Evolutionary conservation across 2,113 vertebrate genomes (phyloP).

Genomic region (Sapayoa aenigma): DNA sequence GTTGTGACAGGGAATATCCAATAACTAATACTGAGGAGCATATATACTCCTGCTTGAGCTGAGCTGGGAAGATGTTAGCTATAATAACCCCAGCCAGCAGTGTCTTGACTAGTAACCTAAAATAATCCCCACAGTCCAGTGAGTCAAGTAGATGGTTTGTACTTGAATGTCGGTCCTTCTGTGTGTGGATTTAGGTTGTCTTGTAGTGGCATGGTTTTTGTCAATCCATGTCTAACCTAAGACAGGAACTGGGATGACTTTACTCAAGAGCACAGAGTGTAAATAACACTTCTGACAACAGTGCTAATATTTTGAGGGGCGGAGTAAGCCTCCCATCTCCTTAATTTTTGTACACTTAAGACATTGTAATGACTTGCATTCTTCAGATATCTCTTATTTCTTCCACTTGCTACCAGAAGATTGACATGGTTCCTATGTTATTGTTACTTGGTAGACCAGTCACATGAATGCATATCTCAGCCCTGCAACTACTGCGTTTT

Average conservation of each 20-base stretch:
- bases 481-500: not conserved
- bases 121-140: not conserved
- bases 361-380: not conserved
- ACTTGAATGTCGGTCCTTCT: not conserved
- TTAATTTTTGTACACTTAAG: not conserved
- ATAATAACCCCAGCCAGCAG: not conserved
- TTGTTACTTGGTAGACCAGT: not conserved
- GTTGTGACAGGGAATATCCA: not conserved
- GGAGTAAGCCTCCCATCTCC: not conserved
- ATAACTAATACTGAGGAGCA: not conserved
- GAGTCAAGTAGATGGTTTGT: not conserved
- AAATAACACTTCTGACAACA: constrained; percentile 3
- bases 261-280: not conserved
- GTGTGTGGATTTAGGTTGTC: not conserved
- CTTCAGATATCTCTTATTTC: not conserved
- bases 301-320: not conserved
- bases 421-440: not conserved
- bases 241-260: not conserved
- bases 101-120: not conserved
- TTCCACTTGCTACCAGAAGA: not conserved
- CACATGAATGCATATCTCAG: not conserved
- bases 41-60: not conserved
- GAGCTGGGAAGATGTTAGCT: not conserved
- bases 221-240: not conserved
- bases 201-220: not conserved